Evolutionary conservation across 2,888 invertebrate species (phyloP).

Genomic region (Ecdyonurus torrentis): DNA sequence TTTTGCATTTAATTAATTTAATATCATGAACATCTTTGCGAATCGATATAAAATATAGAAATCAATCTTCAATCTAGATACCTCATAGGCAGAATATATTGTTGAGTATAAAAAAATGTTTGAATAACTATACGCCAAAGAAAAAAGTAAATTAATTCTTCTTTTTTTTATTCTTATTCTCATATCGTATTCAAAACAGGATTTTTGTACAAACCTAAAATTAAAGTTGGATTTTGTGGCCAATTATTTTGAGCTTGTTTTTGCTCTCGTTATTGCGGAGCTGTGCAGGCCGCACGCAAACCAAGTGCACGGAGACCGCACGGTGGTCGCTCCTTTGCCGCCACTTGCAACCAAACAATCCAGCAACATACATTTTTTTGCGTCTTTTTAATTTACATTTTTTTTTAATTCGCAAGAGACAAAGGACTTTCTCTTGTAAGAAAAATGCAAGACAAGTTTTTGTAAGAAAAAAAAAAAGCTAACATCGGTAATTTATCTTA

Average conservation of each 20-base stretch:
- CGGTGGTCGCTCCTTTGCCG: background rate
- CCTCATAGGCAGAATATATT: too few relatives aligned
- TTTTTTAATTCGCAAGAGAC: background rate
- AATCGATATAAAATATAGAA: too few relatives aligned
- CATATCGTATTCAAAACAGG: background rate
- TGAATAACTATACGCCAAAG: too few relatives aligned
- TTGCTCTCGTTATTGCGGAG: too few relatives aligned
- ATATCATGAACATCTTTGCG: too few relatives aligned
- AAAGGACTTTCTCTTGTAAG: background rate
- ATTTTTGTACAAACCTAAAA: background rate
- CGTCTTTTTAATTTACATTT: background rate
- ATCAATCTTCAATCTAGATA: too few relatives aligned
- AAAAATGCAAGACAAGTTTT: background rate
- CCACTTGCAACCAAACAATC: background rate
- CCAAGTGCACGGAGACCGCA: too few relatives aligned
- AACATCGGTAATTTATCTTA: too few relatives aligned
- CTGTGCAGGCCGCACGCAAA: too few relatives aligned
- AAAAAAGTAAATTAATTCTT: too few relatives aligned
- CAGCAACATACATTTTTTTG: background rate
- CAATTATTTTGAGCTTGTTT: background rate
- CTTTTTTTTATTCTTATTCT: background rate
- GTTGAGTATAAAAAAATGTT: too few relatives aligned
- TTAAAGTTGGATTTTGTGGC: background rate
- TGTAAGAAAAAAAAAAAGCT: background rate
- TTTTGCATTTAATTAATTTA: too few relatives aligned